Percentiles rank a stretch among this genome's conserved stretches.
phyloP scores from a whole-genome alignment of 2,113 vertebrate genomes.

The Acanthisitta chloris region DNA sequence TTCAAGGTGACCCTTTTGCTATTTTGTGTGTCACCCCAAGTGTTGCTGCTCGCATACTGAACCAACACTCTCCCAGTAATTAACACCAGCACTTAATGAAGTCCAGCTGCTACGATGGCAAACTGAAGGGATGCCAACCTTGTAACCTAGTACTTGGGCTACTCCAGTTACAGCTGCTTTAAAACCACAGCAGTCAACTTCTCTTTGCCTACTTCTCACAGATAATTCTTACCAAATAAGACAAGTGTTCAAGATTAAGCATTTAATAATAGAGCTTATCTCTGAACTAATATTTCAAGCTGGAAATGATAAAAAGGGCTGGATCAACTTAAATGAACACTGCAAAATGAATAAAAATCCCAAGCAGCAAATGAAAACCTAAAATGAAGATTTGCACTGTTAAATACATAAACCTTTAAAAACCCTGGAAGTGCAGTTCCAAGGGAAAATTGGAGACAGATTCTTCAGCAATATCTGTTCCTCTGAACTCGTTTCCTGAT shows the following conservation, averaged over 20 bases:
- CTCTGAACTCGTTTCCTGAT: background rate
- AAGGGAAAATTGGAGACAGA: conserved; percentile 23
- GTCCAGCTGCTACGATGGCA: conserved; percentile 92
- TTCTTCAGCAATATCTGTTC: conserved; percentile 1
- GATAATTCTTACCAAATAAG: conserved; percentile 55
- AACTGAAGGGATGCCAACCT: conserved; percentile 85
- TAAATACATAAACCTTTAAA: conserved; percentile 51
- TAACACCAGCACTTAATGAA: conserved; percentile 97
- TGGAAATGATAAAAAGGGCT: conserved; percentile 11
- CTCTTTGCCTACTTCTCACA: conserved; percentile 43
- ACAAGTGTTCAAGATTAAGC: conserved; percentile 47
- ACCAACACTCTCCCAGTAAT: conserved; percentile 90
- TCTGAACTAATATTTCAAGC: conserved; percentile 53
- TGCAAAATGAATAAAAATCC: conserved; percentile 19
- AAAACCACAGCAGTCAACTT: conserved; percentile 31
- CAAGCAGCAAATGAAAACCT: conserved; percentile 8
- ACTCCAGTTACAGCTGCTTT: conserved; percentile 33
- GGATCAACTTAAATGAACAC: conserved; percentile 27
- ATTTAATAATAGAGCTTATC: conserved; percentile 62
- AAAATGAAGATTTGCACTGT: background rate
- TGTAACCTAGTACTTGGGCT: conserved; percentile 27
- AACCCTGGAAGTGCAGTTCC: background rate
- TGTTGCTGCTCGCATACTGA: conserved; percentile 74
- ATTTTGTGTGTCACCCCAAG: conserved; percentile 73
- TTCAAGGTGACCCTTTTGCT: conserved; percentile 86